Conservation (phyloP, 2,888 invertebrate species). For the Helleia helle region DNA sequence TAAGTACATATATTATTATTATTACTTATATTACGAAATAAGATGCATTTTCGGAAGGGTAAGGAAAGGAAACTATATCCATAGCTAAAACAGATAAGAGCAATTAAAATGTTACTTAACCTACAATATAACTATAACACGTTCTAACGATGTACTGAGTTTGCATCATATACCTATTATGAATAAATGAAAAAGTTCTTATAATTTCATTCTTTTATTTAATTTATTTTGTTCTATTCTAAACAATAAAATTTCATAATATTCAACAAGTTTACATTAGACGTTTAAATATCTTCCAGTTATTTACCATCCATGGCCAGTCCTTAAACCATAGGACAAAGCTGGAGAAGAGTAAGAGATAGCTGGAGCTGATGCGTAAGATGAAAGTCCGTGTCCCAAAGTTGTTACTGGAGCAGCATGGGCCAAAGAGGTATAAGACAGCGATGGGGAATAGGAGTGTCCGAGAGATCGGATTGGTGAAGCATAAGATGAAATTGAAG, state of each 20-base stretch:
- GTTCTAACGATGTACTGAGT: too few species aligned
- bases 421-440: too few species aligned
- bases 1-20: too few species aligned
- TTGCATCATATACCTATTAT: too few species aligned
- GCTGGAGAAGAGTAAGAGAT: slow-evolving; percentile 57
- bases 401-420: slow-evolving; percentile 21
- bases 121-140: too few species aligned
- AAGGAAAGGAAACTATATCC: too few species aligned
- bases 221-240: neutral
- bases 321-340: slow-evolving; percentile 19
- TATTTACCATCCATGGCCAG: slow-evolving; percentile 34
- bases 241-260: neutral
- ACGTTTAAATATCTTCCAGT: slow-evolving; percentile 35
- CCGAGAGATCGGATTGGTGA: slow-evolving; percentile 46
- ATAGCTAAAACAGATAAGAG: too few species aligned
- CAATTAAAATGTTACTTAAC: too few species aligned
- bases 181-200: neutral
- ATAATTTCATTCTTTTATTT: neutral
- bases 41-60: too few species aligned
- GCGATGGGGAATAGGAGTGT: slow-evolving; percentile 25
- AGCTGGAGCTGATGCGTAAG: slow-evolving; percentile 14
- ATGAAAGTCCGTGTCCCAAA: slow-evolving; percentile 39
- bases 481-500: slow-evolving; percentile 24
- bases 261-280: neutral
- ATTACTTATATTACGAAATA: too few species aligned